Evolutionary conservation across 2,888 invertebrate genomes (phyloP), one percentile per base, ranked within the genome.

Genomic region (Alitta virens): DNA sequence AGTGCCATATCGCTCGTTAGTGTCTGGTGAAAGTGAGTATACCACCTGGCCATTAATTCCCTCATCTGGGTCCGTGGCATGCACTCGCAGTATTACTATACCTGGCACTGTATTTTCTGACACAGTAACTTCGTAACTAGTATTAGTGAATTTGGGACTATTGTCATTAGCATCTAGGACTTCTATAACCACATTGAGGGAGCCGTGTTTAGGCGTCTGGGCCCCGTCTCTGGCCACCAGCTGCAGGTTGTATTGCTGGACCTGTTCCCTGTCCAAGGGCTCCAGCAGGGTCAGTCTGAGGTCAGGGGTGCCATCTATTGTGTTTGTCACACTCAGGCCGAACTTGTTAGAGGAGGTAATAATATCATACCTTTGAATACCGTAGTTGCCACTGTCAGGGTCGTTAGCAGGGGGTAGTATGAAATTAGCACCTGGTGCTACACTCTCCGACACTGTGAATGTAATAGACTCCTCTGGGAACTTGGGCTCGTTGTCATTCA

Each of bases 111-210:
- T 63, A 66, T 77, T 76, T 62, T 81, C 81, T 65, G 90, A 89
- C 64, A 96, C 89, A 78, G 91, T 90, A 82, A 96, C 89, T 82
- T 91, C 90, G 72, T 92, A 89, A 73, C 90, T 89, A 83, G 90
- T 88, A 84, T 93, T 92, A 71, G 70, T 62, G 56, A 79, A 79
- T 1, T 64, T 62, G 1, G 79, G 80, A 7, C 62, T 53, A 60
- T 80, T 78, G 64, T 81, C 81, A 65, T 81, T 81, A 50, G 67
- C 70, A 64, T 81, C 81, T 2, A 65, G 62, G 18, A 81, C 74
- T 25, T 60, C 56, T 40, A 80, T 70, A 21, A 63, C 58, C 7
- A 81, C 70, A 2, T 63, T 59, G 5, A 76, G 71, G 2, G 73
- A 70, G 1, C 78, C 72, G 0, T 75, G 69, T 21, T 65, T 65